phyloP scores from a whole-genome alignment of 2,888 invertebrate species.

The Oeneis ivallda region DNA sequence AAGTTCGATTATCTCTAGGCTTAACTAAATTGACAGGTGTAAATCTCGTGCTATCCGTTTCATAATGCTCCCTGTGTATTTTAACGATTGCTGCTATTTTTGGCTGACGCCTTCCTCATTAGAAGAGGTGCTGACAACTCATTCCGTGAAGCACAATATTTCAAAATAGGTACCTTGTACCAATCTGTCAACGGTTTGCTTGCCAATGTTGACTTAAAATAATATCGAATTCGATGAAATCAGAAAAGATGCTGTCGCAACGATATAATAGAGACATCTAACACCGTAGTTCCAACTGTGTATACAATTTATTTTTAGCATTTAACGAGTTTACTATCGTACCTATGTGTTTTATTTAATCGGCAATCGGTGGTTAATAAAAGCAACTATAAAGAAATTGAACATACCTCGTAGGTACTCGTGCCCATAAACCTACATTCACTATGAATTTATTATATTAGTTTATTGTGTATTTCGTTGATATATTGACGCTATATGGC shows the following conservation, averaged over 20 bases:
- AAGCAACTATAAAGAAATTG: background rate
- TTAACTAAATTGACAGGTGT: too few species aligned
- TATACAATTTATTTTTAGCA: constrained; percentile 4
- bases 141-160: constrained; percentile 23
- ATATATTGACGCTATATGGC: constrained; percentile 13
- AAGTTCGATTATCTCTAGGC: too few species aligned
- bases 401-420: background rate
- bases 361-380: background rate
- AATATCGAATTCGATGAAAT: constrained; percentile 22
- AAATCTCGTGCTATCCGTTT: too few species aligned
- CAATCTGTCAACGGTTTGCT: constrained; percentile 10
- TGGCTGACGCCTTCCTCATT: constrained; percentile 26
- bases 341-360: background rate
- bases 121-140: constrained; percentile 25
- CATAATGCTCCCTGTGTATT: too few species aligned
- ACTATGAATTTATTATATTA: constrained; percentile 2
- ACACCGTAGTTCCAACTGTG: background rate
- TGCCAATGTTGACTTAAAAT: constrained; percentile 13
- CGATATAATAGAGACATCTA: background rate
- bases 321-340: background rate
- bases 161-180: constrained; percentile 16
- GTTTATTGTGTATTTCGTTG: background rate
- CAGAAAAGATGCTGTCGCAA: background rate
- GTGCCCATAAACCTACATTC: constrained; percentile 3
- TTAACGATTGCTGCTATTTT: constrained; percentile 14